phyloP scores from a whole-genome alignment of 1,140 invertebrate genomes.

The Heliconius congener region DNA sequence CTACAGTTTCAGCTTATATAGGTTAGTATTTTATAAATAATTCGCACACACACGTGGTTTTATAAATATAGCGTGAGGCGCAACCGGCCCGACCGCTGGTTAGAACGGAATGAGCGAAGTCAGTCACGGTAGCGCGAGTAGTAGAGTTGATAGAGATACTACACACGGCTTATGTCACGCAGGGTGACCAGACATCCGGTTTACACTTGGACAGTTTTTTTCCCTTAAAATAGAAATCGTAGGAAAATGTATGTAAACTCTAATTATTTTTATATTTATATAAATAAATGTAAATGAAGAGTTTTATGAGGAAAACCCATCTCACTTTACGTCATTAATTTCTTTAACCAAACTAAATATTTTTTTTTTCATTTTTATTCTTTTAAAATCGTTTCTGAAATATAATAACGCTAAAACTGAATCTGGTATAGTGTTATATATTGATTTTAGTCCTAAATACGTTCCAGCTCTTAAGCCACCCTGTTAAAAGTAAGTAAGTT shows the following conservation, averaged over 20 bases:
- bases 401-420: too few species aligned
- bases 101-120: neutral
- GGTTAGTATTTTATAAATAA: conserved; percentile 9
- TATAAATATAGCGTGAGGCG: neutral
- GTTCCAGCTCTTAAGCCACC: neutral
- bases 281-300: too few species aligned
- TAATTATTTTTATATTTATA: too few species aligned
- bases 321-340: too few species aligned
- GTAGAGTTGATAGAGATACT: neutral
- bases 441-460: neutral
- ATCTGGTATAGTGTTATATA: too few species aligned
- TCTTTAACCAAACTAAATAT: too few species aligned
- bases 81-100: neutral
- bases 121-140: neutral
- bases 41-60: neutral
- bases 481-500: conserved; percentile 5
- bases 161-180: neutral
- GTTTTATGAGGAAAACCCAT: too few species aligned
- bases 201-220: neutral
- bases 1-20: neutral
- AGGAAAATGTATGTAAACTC: neutral
- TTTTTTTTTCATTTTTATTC: too few species aligned
- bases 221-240: neutral
- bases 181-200: neutral
- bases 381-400: too few species aligned